These are phyloP conservation scores for Drosophila melanica DNA, from an alignment of 1,140 invertebrate genomes.

Conservation along the genomic window DNA sequence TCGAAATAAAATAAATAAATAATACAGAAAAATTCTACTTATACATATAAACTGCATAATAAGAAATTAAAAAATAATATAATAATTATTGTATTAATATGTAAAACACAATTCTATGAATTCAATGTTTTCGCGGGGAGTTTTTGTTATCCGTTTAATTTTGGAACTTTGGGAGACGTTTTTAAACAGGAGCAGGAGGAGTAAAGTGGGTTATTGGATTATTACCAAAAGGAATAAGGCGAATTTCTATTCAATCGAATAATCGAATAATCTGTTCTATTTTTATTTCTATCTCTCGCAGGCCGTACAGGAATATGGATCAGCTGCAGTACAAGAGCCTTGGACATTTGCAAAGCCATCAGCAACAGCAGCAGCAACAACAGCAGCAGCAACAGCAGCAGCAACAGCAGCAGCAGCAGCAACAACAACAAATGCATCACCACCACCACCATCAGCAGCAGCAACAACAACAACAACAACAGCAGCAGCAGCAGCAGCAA, in stretches of 20 bases:
- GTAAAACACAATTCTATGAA: too few relatives aligned
- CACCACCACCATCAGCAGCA: conserved; percentile 61
- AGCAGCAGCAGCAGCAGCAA: conserved; percentile 69
- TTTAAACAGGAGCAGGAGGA: too few relatives aligned
- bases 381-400: conserved; percentile 18
- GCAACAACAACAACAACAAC: conserved; percentile 54
- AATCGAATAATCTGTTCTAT: conserved; percentile 73
- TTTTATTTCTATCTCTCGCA: conserved; percentile 33
- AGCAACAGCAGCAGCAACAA: conserved; percentile 53
- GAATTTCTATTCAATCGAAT: conserved; percentile 26
- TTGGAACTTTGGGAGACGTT: too few relatives aligned
- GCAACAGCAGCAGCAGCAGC: neutral
- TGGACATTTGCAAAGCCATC: conserved; percentile 50
- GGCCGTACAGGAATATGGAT: conserved; percentile 80
- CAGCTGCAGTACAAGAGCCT: conserved; percentile 76
- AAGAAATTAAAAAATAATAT: too few relatives aligned
- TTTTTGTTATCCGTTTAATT: too few relatives aligned
- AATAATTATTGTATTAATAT: too few relatives aligned
- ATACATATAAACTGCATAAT: too few relatives aligned
- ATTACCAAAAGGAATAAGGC: neutral
- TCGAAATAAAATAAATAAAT: too few relatives aligned
- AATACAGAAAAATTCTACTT: too few relatives aligned
- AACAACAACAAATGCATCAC: conserved; percentile 59
- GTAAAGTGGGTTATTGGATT: too few relatives aligned
- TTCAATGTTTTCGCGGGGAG: too few relatives aligned